Conservation (phyloP, 2,797 vertebrate genomes). For the Schizothorax lantsangensis region DNA sequence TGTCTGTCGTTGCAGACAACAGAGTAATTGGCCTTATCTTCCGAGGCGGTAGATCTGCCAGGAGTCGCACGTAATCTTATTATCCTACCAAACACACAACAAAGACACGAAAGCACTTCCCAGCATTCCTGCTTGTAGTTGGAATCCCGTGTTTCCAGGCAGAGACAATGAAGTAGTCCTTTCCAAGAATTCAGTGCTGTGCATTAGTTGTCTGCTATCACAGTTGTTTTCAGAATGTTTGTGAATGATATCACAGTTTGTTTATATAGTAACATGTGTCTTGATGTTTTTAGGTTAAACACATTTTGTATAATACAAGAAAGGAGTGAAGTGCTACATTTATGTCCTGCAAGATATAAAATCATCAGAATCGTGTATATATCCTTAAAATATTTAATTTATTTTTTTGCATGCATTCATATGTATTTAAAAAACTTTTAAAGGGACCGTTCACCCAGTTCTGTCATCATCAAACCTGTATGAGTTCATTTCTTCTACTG, state of each 20-base stretch:
- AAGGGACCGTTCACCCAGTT: not conserved
- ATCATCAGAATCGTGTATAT: not conserved
- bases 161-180: slow-evolving; percentile 36
- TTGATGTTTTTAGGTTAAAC: not conserved
- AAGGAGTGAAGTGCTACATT: not conserved
- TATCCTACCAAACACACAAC: slow-evolving; percentile 62
- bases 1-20: slow-evolving; percentile 73
- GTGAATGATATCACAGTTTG: slow-evolving; percentile 1
- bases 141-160: slow-evolving; percentile 50
- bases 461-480: not conserved
- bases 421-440: not conserved
- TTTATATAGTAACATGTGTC: not conserved
- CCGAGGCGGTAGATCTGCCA: slow-evolving; percentile 75
- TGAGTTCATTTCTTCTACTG: not conserved
- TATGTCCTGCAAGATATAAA: not conserved
- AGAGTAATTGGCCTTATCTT: slow-evolving; percentile 80
- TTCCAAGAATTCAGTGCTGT: slow-evolving; percentile 37
- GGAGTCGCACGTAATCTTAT: slow-evolving; percentile 77
- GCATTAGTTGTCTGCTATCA: slow-evolving; percentile 20
- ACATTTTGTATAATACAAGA: not conserved
- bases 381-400: not conserved
- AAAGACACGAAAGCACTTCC: slow-evolving; percentile 47
- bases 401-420: not conserved
- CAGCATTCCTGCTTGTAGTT: slow-evolving; percentile 50
- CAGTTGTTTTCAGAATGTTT: slow-evolving; percentile 11